Percentiles rank a stretch among this genome's conserved stretches.
Evolutionary conservation across 2,888 invertebrate genomes (phyloP).

Genomic region (Parnassius apollo): DNA sequence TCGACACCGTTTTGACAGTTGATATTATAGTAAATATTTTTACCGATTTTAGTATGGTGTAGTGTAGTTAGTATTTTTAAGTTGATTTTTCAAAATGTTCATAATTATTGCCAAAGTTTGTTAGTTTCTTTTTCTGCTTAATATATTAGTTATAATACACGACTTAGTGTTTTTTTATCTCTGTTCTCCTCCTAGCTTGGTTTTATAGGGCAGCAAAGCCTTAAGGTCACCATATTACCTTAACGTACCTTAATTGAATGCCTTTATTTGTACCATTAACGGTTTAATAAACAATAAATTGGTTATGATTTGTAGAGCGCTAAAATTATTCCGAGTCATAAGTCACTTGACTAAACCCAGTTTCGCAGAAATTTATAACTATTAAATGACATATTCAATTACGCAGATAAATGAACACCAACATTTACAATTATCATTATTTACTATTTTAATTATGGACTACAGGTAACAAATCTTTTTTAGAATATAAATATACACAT

Average conservation of each 20-base stretch:
- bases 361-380: conserved; percentile 1
- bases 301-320: background rate
- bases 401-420: conserved; percentile 17
- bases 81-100: no score
- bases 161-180: no score
- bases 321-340: conserved; percentile 7
- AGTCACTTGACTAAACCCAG: background rate
- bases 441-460: conserved; percentile 12
- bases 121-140: no score
- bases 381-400: conserved; percentile 21
- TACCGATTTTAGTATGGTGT: no score
- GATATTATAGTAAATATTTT: no score
- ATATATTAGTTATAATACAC: no score
- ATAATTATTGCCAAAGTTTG: no score
- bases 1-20: no score
- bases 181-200: no score
- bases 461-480: background rate
- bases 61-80: no score
- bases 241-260: background rate
- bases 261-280: background rate
- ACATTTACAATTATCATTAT: conserved; percentile 14
- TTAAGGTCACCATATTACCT: background rate
- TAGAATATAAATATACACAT: no score
- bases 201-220: no score
- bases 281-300: background rate